A percentile compares a stretch with the other conserved stretches of the same genome.
These are phyloP conservation scores for Whitmania pigra DNA, from an alignment of 1,140 invertebrate species.

Conservation along the genomic window DNA sequence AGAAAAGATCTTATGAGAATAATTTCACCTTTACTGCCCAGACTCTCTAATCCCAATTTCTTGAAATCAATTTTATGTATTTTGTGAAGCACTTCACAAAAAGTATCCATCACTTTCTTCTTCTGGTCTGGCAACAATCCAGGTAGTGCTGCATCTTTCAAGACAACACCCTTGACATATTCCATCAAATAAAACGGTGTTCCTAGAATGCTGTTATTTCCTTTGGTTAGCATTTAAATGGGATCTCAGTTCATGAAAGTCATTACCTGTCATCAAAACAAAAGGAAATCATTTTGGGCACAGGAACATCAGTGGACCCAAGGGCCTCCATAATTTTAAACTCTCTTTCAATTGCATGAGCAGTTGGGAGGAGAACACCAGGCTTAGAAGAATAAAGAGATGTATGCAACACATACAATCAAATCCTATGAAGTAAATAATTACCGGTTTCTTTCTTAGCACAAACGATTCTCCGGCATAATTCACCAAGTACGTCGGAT, in stretches of 20 bases:
- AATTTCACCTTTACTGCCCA: constrained; percentile 36
- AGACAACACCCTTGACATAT: constrained; percentile 38
- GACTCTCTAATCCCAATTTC: constrained; percentile 35
- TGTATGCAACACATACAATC: background rate
- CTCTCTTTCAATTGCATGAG: constrained; percentile 46
- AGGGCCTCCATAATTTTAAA: constrained; percentile 43
- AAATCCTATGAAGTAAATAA: constrained; percentile 21
- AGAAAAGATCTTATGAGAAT: no score
- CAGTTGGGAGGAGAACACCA: constrained; percentile 44
- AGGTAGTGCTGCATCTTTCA: constrained; percentile 34
- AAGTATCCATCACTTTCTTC: constrained; percentile 29
- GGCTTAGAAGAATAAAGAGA: constrained; percentile 30
- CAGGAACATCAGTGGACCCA: constrained; percentile 33
- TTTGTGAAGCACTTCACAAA: constrained; percentile 32
- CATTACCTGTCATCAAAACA: constrained; percentile 34
- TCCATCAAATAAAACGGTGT: constrained; percentile 45
- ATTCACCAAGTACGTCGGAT: constrained; percentile 43
- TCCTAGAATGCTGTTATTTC: constrained; percentile 37
- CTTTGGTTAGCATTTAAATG: no score
- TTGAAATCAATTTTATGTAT: constrained; percentile 39
- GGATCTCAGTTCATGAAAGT: background rate
- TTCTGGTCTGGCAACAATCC: constrained; percentile 30
- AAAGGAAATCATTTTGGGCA: constrained; percentile 38
- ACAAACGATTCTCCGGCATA: constrained; percentile 40
- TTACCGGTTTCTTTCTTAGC: constrained; percentile 44